These are phyloP conservation scores for Argynnis bischoffii DNA, from an alignment of 2,888 invertebrate genomes.

Conservation along the genomic window DNA sequence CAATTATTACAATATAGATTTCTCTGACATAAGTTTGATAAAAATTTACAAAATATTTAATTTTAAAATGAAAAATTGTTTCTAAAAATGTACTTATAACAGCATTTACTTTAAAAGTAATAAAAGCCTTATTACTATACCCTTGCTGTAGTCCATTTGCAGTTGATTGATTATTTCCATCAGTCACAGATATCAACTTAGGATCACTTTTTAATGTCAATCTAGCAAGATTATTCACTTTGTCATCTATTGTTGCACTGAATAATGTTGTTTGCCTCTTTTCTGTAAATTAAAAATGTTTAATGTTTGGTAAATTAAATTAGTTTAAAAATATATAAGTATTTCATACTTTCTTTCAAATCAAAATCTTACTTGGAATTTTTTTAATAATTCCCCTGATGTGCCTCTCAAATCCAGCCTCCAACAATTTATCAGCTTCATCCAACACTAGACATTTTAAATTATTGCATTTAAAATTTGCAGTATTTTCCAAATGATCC, in stretches of 20 bases:
- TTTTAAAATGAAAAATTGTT: too few relatives aligned
- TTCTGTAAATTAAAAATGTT: constrained; percentile 75
- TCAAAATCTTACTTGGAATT: constrained; percentile 83
- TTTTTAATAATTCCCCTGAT: constrained; percentile 94
- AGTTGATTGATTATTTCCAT: constrained; percentile 86
- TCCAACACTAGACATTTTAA: constrained; percentile 91
- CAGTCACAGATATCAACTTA: constrained; percentile 92
- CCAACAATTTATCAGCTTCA: constrained; percentile 97
- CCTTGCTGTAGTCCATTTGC: constrained; percentile 91
- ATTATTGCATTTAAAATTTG: constrained; percentile 90
- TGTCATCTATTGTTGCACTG: constrained; percentile 97
- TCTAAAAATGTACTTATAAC: not conserved
- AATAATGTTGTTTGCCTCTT: constrained; percentile 97
- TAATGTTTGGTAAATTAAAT: not conserved
- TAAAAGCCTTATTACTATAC: constrained; percentile 44
- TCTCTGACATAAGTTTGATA: too few relatives aligned
- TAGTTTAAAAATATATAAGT: not conserved
- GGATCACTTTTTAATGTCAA: constrained; percentile 95
- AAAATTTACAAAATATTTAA: too few relatives aligned
- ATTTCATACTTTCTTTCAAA: too few relatives aligned
- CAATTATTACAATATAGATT: too few relatives aligned
- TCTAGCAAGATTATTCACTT: constrained; percentile 92
- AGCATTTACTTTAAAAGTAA: not conserved
- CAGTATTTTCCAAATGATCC: constrained; percentile 95
- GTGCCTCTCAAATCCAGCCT: constrained; percentile 98